Evolutionary conservation across 2,797 vertebrate genomes (phyloP).

Genomic region (Leptatherina wallacei): DNA sequence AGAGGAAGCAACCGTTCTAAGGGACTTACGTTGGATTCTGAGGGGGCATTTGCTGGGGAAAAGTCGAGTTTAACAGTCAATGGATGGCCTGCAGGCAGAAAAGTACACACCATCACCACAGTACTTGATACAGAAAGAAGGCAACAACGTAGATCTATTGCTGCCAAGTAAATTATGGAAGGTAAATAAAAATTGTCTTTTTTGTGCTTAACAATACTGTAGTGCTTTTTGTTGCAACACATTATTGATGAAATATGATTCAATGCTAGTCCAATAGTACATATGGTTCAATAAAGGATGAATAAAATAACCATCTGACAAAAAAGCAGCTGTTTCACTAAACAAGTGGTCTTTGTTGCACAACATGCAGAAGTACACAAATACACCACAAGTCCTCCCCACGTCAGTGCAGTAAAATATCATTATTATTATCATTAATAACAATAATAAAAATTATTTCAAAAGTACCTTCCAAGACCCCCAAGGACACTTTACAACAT

Average conservation of each 20-base stretch:
- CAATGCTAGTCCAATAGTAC: constrained; percentile 24
- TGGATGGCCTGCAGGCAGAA: constrained; percentile 24
- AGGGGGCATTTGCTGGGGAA: neutral
- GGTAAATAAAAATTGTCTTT: neutral
- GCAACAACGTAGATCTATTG: neutral
- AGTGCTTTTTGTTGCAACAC: neutral
- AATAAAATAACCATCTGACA: no score
- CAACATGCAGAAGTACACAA: no score
- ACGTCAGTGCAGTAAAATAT: no score
- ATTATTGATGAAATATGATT: constrained; percentile 34
- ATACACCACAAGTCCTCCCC: no score
- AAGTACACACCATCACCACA: neutral
- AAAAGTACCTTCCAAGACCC: no score
- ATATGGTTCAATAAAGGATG: neutral
- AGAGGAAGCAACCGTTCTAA: neutral
- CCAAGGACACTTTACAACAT: no score
- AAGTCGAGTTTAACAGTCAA: neutral
- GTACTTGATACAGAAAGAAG: neutral
- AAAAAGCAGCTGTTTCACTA: no score
- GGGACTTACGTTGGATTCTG: constrained; percentile 43
- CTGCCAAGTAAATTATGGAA: neutral
- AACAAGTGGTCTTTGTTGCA: no score
- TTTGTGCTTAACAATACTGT: neutral
- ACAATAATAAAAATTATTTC: no score
- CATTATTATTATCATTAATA: no score